Evolutionary conservation across 2,113 vertebrate genomes (phyloP).

Genomic region (Cyanoramphus novaezelandiae): DNA sequence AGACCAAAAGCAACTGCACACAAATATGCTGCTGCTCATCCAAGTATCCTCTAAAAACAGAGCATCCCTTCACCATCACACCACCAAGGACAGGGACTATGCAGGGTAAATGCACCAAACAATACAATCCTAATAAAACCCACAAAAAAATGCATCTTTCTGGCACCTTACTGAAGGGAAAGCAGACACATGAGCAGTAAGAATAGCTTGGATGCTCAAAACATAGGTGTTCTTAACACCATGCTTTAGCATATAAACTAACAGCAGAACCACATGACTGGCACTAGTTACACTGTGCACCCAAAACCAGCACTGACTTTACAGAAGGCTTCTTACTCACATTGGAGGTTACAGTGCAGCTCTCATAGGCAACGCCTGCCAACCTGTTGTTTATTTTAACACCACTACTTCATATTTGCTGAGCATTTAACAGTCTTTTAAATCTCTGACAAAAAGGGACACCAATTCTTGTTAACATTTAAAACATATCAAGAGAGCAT

Average conservation of each 20-base stretch:
- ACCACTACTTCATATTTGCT: background rate
- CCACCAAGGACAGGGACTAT: background rate
- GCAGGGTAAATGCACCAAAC: background rate
- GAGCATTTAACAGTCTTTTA: background rate
- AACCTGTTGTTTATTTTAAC: conserved; percentile 5
- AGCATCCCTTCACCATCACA: background rate
- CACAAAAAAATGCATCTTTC: background rate
- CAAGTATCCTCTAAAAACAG: background rate
- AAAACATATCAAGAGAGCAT: background rate
- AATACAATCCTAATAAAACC: background rate
- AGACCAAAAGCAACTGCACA: background rate
- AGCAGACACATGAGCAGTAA: background rate
- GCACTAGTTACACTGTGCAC: background rate
- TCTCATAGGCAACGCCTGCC: background rate
- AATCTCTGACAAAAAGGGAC: background rate
- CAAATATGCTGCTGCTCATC: background rate
- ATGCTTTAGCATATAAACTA: background rate
- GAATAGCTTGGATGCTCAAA: background rate
- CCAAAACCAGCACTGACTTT: background rate
- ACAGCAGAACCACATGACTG: background rate
- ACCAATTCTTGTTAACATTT: conserved; percentile 7
- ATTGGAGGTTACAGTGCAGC: background rate
- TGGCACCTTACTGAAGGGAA: background rate
- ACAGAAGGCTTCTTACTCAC: background rate
- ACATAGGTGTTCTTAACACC: background rate